Conservation (phyloP, 1,140 invertebrate genomes). For the Drosophila sturtevanti region DNA sequence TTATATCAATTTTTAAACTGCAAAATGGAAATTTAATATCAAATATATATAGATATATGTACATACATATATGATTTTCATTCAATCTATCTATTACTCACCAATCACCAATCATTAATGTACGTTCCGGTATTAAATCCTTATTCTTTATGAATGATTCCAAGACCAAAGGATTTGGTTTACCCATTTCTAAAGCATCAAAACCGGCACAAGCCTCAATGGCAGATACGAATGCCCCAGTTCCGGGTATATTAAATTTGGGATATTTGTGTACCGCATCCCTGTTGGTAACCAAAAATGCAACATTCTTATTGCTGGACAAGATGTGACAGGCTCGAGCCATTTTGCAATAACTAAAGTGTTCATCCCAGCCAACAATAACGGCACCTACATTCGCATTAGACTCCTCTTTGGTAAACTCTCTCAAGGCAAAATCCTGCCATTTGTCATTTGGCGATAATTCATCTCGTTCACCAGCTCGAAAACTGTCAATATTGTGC, state of each 20-base stretch:
- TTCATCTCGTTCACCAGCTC: constrained; percentile 85
- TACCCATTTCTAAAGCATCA: constrained; percentile 93
- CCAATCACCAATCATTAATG: constrained; percentile 97
- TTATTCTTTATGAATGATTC: constrained; percentile 80
- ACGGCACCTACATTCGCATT: constrained; percentile 93
- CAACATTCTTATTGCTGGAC: constrained; percentile 84
- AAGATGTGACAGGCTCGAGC: constrained; percentile 94
- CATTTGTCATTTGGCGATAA: constrained; percentile 43
- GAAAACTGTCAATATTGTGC: constrained; percentile 90
- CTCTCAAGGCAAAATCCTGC: constrained; percentile 73
- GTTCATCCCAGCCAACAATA: constrained; percentile 95
- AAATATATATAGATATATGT: not conserved
- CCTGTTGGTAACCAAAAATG: constrained; percentile 96
- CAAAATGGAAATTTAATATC: too few species aligned
- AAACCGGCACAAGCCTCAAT: constrained; percentile 91
- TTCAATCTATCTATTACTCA: constrained; percentile 81
- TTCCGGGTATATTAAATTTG: constrained; percentile 85
- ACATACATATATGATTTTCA: not conserved
- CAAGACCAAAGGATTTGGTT: constrained; percentile 84
- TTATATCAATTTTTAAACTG: constrained; percentile 94
- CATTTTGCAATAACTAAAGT: constrained; percentile 95
- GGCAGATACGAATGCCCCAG: constrained; percentile 91
- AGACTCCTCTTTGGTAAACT: constrained; percentile 63
- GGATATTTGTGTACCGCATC: constrained; percentile 87
- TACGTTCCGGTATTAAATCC: constrained; percentile 88